These are phyloP conservation scores for Eurypyga helias DNA, from an alignment of 2,113 vertebrate species.

Conservation along the genomic window DNA sequence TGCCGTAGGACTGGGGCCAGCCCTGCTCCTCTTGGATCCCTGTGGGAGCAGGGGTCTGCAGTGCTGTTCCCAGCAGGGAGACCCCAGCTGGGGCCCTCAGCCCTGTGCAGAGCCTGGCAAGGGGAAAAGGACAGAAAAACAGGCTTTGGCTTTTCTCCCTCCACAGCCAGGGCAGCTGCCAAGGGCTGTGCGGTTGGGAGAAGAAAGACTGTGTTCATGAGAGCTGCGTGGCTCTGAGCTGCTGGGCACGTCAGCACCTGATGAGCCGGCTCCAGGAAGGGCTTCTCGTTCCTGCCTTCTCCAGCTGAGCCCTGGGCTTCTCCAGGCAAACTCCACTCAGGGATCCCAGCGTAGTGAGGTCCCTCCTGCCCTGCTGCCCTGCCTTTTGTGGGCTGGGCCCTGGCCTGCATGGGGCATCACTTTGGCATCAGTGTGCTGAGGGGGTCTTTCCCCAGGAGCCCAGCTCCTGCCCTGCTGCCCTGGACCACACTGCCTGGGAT, in stretches of 20 bases:
- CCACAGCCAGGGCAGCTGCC: neutral
- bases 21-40: neutral
- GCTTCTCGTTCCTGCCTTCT: neutral
- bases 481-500: neutral
- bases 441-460: neutral
- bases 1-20: neutral
- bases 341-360: neutral
- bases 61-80: neutral
- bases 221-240: neutral
- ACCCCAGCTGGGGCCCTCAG: neutral
- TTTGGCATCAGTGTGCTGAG: neutral
- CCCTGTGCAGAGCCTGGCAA: neutral
- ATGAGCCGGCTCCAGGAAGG: neutral
- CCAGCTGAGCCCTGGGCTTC: neutral
- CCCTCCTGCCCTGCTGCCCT: neutral
- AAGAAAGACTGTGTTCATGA: conserved; percentile 31
- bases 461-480: neutral
- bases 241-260: conserved; percentile 41
- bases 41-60: neutral
- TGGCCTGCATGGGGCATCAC: fast-evolving
- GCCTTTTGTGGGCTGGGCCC: neutral
- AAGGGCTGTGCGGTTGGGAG: neutral
- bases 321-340: neutral
- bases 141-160: neutral
- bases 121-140: neutral